Evolutionary conservation across 2,888 invertebrate species (phyloP), one percentile per base, ranked within the genome.

Genomic region (Galerucella calmariensis): DNA sequence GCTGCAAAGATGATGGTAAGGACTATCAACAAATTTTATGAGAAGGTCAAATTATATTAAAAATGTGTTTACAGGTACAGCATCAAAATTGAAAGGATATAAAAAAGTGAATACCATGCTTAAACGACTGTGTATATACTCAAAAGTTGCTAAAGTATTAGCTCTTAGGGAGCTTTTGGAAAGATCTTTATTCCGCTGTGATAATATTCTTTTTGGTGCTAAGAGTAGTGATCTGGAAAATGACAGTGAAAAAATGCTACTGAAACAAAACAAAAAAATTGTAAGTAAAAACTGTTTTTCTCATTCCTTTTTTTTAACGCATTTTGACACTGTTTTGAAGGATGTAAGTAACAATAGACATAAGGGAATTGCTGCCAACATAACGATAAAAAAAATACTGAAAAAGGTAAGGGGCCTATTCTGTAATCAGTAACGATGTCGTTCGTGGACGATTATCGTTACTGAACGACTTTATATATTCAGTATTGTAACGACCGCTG

Each of bases 251-350:
- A 91, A 90, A 75, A 84, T 90, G 77, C 87, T 94, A 10, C 88
- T 95, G 73, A 90, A 92, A 81, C 91, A 94, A 83, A 95, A 95
- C 86, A 92, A 94, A 83, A 94, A 93, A 87, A 94, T 94, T 84
- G 94, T 92, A 80, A 88, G 85, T 82, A 53, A 5, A 61, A 61
- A 12, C 35, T 27, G 4, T 27, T 20, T 20, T 20, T 20, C 20
- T 20, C 20, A 20, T 20, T 1, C 20, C 14, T 59, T 63, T 12
- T 11, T 6, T 41, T 51, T 27, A 27, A 27, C 27, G 20, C 20
- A 20, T 20, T 20, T 27, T 27, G 27, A 27, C 27, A 27, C 4
- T 27, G 4, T 27, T 27, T 27, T 27, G 27, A 27, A 20, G 20
- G 20, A 20, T 20, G 20, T 20, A 20, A 20, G 20, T 20, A 20